Percentiles rank a stretch among this genome's conserved stretches.
phyloP scores from a whole-genome alignment of 2,113 vertebrate species.

The Caranx melampygus region DNA sequence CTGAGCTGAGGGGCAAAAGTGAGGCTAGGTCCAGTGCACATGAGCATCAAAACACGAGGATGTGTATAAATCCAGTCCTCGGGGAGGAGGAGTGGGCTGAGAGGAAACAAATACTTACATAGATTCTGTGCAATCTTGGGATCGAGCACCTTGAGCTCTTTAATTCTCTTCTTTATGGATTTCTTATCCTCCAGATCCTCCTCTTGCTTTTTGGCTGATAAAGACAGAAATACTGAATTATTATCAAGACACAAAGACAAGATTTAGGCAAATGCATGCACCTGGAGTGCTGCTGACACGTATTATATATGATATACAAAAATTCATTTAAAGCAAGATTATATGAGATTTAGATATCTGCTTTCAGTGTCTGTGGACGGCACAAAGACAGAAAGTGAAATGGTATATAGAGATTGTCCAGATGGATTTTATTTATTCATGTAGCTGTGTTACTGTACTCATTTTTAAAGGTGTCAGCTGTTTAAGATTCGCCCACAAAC shows the following conservation, averaged over 20 bases:
- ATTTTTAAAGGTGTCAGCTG: constrained; percentile 6
- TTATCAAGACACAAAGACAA: constrained; percentile 25
- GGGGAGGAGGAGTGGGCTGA: not conserved
- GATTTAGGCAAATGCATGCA: constrained; percentile 21
- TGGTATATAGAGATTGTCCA: not conserved
- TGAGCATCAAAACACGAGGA: not conserved
- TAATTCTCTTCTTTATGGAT: constrained; percentile 93
- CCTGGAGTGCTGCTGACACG: constrained; percentile 1
- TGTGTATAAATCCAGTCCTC: constrained; percentile 14
- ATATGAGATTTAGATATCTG: constrained; percentile 22
- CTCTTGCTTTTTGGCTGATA: constrained; percentile 89
- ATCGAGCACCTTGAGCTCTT: constrained; percentile 96
- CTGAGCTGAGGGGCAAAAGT: not conserved
- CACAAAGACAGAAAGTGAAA: not conserved
- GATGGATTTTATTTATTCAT: not conserved
- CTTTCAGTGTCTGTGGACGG: not conserved
- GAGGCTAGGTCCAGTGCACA: not conserved
- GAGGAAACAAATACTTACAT: constrained; percentile 86
- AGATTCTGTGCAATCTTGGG: constrained; percentile 97
- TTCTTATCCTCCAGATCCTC: constrained; percentile 91
- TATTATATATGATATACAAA: constrained; percentile 3
- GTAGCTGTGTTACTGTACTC: not conserved
- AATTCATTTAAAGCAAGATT: not conserved
- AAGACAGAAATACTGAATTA: constrained; percentile 55
- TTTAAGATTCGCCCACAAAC: not conserved